Conservation (phyloP, 2,888 invertebrate species). For the Pedicia rivosa region DNA sequence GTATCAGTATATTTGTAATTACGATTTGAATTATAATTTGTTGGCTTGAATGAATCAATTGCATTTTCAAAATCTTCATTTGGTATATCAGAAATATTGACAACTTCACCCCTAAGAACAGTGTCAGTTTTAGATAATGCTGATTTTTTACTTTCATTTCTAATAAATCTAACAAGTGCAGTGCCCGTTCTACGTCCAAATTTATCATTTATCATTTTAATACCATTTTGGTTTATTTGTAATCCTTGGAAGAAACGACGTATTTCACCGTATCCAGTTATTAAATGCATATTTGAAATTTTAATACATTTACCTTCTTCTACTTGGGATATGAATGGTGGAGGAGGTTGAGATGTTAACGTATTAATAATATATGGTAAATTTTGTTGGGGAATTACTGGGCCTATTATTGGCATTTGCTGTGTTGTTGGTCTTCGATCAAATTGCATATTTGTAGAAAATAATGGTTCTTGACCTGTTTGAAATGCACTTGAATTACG, state of each 20-base stretch:
- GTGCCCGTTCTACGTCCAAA: constrained; percentile 64
- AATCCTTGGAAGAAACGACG: constrained; percentile 65
- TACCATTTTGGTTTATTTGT: constrained; percentile 62
- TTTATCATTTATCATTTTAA: constrained; percentile 72
- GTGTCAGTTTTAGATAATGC: constrained; percentile 51
- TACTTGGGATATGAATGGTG: too few relatives aligned
- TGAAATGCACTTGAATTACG: constrained; percentile 42
- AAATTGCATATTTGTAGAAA: constrained; percentile 3
- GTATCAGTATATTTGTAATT: background rate
- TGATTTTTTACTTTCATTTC: constrained; percentile 48
- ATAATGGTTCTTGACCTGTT: background rate
- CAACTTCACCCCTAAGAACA: constrained; percentile 45
- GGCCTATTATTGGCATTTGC: background rate
- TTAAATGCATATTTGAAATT: constrained; percentile 54
- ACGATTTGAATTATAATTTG: constrained; percentile 9
- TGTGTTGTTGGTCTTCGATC: background rate
- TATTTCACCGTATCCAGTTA: constrained; percentile 63
- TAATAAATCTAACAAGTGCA: constrained; percentile 63
- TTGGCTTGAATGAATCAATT: constrained; percentile 51
- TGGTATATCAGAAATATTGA: constrained; percentile 49
- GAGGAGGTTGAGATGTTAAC: too few relatives aligned
- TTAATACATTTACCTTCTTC: constrained; percentile 41
- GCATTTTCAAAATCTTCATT: constrained; percentile 60
- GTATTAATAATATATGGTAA: too few relatives aligned
- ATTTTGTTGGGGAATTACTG: background rate